phyloP scores from a whole-genome alignment of 2,888 invertebrate genomes.

The Agriopis aurantiaria region DNA sequence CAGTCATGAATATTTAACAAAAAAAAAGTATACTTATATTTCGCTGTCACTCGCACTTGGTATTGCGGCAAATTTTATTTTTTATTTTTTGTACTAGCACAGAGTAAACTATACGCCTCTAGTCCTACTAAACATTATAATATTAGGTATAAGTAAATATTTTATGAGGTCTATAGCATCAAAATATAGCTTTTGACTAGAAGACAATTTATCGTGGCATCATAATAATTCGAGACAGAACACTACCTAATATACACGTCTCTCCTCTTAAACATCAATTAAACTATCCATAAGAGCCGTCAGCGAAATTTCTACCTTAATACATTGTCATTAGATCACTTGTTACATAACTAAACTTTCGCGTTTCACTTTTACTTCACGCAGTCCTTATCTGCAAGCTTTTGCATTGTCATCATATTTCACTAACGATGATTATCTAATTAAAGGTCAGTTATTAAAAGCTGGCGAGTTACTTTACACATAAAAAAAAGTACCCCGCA shows the following conservation, averaged over 20 bases:
- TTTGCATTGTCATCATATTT: conserved; percentile 14
- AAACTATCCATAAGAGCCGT: conserved; percentile 10
- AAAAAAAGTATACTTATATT: too few species aligned
- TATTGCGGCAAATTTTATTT: too few species aligned
- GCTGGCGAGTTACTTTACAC: neutral
- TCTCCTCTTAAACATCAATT: neutral
- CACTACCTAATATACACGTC: neutral
- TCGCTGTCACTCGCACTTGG: too few species aligned
- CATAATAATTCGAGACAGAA: neutral
- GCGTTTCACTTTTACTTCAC: conserved; percentile 22
- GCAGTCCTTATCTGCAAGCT: conserved; percentile 35
- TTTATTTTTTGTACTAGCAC: too few species aligned
- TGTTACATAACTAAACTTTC: conserved; percentile 15
- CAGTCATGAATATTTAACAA: too few species aligned
- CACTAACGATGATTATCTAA: neutral
- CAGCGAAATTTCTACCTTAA: conserved; percentile 16
- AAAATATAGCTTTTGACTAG: conserved; percentile 37
- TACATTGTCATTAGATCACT: conserved; percentile 16
- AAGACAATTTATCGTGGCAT: conserved; percentile 28
- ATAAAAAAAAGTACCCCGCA: too few species aligned
- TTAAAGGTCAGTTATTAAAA: neutral
- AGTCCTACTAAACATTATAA: neutral
- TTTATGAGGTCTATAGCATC: neutral
- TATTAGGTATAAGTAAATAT: neutral
- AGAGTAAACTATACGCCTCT: neutral